phyloP scores from a whole-genome alignment of 2,113 vertebrate species.

The Hemichromis elongatus region DNA sequence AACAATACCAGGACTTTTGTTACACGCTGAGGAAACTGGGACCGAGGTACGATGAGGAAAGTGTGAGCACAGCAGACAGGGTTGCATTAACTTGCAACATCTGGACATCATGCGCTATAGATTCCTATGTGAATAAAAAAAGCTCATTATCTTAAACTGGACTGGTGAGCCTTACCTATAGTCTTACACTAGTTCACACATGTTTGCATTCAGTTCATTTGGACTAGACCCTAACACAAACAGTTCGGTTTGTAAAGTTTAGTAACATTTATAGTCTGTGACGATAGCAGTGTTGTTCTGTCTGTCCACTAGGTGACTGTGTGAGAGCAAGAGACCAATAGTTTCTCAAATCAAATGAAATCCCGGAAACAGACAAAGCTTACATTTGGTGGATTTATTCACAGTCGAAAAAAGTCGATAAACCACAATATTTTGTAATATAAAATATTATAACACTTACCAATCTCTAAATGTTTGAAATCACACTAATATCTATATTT shows the following conservation, averaged over 20 bases:
- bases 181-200: background rate
- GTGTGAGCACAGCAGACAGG: too few relatives aligned
- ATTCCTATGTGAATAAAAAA: background rate
- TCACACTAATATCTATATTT: background rate
- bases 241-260: background rate
- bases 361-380: background rate
- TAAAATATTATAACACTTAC: too few relatives aligned
- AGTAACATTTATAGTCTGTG: background rate
- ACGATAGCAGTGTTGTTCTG: background rate
- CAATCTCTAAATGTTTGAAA: background rate
- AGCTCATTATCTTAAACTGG: background rate
- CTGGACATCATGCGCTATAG: background rate
- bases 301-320: background rate
- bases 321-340: background rate
- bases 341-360: background rate
- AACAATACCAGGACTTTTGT: background rate
- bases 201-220: background rate
- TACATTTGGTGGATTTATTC: background rate
- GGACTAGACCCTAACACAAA: background rate
- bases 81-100: background rate
- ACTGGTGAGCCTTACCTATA: too few relatives aligned
- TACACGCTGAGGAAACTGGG: background rate
- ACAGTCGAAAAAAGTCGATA: background rate
- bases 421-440: background rate
- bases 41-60: too few relatives aligned